A percentile compares a stretch with the other conserved stretches of the same genome.
Conservation (phyloP, 2,888 invertebrate species). For the Plagiodera versicolora region DNA sequence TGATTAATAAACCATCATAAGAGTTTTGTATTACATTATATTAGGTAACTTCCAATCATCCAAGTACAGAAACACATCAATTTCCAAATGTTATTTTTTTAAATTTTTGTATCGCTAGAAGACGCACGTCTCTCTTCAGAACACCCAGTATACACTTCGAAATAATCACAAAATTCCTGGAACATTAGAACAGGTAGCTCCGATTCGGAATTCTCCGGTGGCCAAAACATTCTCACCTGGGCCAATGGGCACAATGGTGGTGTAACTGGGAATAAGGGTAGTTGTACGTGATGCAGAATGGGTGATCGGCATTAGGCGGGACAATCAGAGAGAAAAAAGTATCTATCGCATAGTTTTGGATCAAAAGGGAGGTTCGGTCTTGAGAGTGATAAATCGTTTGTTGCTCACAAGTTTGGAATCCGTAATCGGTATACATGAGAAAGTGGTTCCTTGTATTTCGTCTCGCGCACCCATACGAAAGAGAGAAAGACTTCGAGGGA, state of each 20-base stretch:
- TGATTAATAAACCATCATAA: too few species aligned
- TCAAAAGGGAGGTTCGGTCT: constrained; percentile 17
- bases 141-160: neutral
- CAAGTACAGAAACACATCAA: too few species aligned
- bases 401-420: constrained; percentile 9
- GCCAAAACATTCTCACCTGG: constrained; percentile 29
- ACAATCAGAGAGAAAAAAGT: constrained; percentile 16
- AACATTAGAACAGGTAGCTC: constrained; percentile 23
- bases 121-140: too few species aligned
- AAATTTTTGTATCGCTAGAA: too few species aligned
- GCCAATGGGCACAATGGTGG: constrained; percentile 28
- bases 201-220: constrained; percentile 18
- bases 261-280: constrained; percentile 26
- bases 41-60: too few species aligned
- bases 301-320: constrained; percentile 25
- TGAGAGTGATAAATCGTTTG: constrained; percentile 26
- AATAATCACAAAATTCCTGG: constrained; percentile 8
- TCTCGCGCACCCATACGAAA: neutral
- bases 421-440: constrained; percentile 13
- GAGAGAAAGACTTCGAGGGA: too few species aligned
- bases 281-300: constrained; percentile 29
- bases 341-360: constrained; percentile 18
- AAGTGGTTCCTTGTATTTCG: constrained; percentile 19
- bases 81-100: too few species aligned
- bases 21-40: too few species aligned